These are phyloP conservation scores for Dromiciops gliroides DNA, from an alignment of 2,113 vertebrate genomes.

Conservation along the genomic window DNA sequence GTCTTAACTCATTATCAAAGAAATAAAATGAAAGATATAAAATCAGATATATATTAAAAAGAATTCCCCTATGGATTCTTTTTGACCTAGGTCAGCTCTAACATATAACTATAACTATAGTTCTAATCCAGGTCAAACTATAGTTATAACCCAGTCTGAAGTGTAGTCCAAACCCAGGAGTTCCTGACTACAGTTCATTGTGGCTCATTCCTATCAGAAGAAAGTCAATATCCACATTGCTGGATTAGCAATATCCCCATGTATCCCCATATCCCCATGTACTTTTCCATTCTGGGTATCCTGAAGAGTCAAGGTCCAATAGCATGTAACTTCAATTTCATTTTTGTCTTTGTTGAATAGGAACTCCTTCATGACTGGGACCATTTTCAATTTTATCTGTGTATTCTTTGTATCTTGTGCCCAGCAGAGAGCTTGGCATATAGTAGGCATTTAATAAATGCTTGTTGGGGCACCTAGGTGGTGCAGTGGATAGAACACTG, in stretches of 20 bases:
- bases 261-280: neutral
- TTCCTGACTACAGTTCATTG: neutral
- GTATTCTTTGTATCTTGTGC: neutral
- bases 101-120: neutral
- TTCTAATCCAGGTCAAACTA: neutral
- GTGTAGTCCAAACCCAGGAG: neutral
- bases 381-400: neutral
- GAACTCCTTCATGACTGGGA: neutral
- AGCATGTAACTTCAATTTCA: neutral
- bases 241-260: neutral
- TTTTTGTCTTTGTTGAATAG: neutral
- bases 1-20: neutral
- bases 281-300: neutral
- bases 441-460: neutral
- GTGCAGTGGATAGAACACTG: too few relatives aligned
- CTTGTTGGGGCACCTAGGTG: too few relatives aligned
- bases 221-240: neutral
- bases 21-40: neutral
- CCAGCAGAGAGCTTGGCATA: neutral
- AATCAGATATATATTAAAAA: neutral
- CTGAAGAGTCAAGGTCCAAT: neutral
- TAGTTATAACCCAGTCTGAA: neutral
- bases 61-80: neutral
- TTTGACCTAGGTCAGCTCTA: neutral
- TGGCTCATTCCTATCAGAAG: neutral